Conservation (phyloP, 2,113 vertebrate species). For the Tenebrosternarchus preto region DNA sequence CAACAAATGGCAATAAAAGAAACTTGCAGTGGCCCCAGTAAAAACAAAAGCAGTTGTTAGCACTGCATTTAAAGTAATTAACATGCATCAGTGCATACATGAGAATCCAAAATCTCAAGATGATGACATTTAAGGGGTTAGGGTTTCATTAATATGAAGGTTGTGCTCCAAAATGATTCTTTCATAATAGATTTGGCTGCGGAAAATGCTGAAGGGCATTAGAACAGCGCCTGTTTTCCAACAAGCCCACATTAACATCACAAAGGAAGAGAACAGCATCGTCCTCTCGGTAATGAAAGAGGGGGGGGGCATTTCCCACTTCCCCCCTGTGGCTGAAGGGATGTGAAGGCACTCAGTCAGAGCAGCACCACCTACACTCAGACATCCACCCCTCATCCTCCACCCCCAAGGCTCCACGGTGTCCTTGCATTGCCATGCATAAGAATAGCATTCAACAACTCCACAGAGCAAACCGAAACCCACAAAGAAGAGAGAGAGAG, state of each 20-base stretch:
- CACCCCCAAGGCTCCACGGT: conserved; percentile 32
- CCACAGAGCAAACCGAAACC: conserved; percentile 48
- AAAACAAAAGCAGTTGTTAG: conserved; percentile 7
- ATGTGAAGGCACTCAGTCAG: conserved; percentile 39
- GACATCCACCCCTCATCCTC: conserved; percentile 33
- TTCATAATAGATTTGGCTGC: conserved; percentile 33
- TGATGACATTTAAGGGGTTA: conserved; percentile 40
- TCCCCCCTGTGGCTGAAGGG: conserved; percentile 43
- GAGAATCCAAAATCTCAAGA: conserved; percentile 19
- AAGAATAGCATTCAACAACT: conserved; percentile 41
- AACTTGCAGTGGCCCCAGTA: background rate
- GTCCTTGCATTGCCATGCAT: conserved; percentile 30
- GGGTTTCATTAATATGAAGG: conserved; percentile 51
- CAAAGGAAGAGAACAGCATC: conserved; percentile 42
- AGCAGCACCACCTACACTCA: conserved; percentile 45
- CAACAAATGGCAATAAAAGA: conserved; percentile 16
- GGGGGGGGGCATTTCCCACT: conserved; percentile 19
- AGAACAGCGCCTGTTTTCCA: conserved; percentile 24
- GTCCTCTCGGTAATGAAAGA: conserved; percentile 23
- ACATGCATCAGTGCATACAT: conserved; percentile 28
- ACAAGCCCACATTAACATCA: conserved; percentile 53
- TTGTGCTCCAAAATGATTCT: conserved; percentile 32
- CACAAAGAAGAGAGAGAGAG: conserved; percentile 34
- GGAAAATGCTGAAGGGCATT: conserved; percentile 26
- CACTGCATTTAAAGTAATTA: background rate